A percentile compares a stretch with the other conserved stretches of the same genome.
Conservation (phyloP, 35 echinoderm and acorn worm genomes). For the Apostichopus californicus region DNA sequence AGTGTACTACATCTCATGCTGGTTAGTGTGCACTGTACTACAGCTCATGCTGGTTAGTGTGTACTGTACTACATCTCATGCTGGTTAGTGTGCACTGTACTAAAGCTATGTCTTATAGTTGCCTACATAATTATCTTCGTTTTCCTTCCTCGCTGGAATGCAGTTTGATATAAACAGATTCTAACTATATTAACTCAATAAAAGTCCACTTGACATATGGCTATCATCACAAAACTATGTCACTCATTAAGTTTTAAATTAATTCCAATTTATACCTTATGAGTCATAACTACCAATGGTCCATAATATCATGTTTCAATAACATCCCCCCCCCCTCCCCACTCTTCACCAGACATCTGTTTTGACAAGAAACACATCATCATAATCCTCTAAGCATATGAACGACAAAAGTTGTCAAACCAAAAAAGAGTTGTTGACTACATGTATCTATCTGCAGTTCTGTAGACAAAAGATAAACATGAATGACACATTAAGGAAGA, state of each 20-base stretch:
- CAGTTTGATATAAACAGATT: background rate
- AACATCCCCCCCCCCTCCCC: background rate
- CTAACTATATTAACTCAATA: background rate
- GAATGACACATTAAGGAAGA: slow-evolving; percentile 3
- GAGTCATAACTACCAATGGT: background rate
- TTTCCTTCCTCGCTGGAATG: background rate
- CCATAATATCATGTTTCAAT: slow-evolving; percentile 8
- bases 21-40: no score
- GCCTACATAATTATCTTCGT: background rate
- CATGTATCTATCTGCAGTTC: background rate
- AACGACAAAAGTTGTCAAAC: background rate
- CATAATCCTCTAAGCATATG: background rate
- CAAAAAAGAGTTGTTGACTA: background rate
- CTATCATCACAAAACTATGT: background rate
- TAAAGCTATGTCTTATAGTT: no score
- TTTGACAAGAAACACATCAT: background rate
- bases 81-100: no score
- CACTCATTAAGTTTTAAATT: background rate
- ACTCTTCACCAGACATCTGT: background rate
- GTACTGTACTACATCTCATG: no score
- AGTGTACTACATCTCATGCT: no score
- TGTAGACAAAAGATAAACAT: slow-evolving; percentile 9
- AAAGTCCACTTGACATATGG: background rate
- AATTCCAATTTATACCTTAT: background rate
- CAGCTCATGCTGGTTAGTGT: no score